Percentiles rank a stretch among this genome's conserved stretches.
Conservation (phyloP, 2,797 vertebrate genomes). For the Australoheros facetus region DNA sequence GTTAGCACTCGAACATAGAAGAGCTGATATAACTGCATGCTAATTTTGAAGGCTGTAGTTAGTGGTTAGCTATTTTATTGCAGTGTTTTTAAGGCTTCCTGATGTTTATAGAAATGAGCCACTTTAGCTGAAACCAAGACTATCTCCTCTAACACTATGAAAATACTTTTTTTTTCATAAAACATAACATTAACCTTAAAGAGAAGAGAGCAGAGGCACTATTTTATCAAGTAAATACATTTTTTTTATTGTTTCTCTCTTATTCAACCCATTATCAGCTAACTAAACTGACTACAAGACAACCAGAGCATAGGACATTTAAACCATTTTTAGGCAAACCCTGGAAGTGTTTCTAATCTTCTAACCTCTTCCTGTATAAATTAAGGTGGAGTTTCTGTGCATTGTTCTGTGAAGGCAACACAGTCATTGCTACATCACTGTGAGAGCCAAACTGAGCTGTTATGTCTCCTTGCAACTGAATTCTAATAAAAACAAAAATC, state of each 20-base stretch:
- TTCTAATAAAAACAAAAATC: conserved; percentile 28
- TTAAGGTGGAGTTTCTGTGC: conserved; percentile 24
- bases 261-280: neutral
- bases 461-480: conserved; percentile 36
- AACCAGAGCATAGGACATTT: neutral
- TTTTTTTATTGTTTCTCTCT: neutral
- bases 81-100: neutral
- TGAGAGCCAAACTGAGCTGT: conserved; percentile 7
- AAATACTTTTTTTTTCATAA: neutral
- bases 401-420: conserved; percentile 28
- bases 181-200: neutral
- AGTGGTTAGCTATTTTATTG: neutral
- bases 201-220: neutral
- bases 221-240: neutral
- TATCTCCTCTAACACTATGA: neutral
- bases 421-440: neutral
- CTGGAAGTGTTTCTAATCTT: neutral
- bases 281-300: neutral
- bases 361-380: neutral
- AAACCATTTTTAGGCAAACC: neutral
- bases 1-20: neutral
- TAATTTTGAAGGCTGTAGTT: neutral
- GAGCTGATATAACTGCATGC: neutral
- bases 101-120: neutral
- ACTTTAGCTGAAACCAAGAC: neutral